Percentiles rank a stretch among this genome's conserved stretches.
Evolutionary conservation across 2,797 vertebrate species (phyloP).

Genomic region (Catostomus latipinnis): DNA sequence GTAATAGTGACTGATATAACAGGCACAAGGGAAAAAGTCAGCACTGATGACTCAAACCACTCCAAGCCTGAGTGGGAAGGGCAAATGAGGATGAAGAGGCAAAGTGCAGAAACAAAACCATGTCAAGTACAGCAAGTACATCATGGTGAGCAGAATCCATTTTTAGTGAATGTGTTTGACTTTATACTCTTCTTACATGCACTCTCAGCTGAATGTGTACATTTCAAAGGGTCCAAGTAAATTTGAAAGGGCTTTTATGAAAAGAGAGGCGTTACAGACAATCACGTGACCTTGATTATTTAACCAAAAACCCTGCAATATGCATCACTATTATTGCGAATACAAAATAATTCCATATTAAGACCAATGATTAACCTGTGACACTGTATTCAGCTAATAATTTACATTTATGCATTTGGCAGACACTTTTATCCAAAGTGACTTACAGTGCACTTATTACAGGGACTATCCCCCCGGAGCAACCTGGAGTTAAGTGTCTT

Average conservation of each 20-base stretch:
- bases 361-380: background rate
- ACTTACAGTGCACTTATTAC: no score
- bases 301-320: slow-evolving; percentile 7
- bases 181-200: no score
- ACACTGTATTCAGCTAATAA: slow-evolving; percentile 25
- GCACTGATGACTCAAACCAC: background rate
- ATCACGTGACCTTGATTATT: background rate
- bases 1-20: background rate
- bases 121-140: no score
- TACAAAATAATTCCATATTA: background rate
- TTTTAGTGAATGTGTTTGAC: no score
- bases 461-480: no score
- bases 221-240: no score
- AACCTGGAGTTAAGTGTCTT: no score
- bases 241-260: no score
- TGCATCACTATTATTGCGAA: background rate
- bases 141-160: no score
- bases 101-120: background rate
- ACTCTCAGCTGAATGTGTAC: no score
- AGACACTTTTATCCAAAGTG: no score
- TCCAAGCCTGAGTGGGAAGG: background rate
- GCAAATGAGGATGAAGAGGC: background rate
- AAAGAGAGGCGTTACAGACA: no score
- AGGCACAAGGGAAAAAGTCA: background rate
- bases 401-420: background rate